These are phyloP conservation scores for Lepidochrysops patricia DNA, from an alignment of 2,888 invertebrate genomes.

Conservation along the genomic window DNA sequence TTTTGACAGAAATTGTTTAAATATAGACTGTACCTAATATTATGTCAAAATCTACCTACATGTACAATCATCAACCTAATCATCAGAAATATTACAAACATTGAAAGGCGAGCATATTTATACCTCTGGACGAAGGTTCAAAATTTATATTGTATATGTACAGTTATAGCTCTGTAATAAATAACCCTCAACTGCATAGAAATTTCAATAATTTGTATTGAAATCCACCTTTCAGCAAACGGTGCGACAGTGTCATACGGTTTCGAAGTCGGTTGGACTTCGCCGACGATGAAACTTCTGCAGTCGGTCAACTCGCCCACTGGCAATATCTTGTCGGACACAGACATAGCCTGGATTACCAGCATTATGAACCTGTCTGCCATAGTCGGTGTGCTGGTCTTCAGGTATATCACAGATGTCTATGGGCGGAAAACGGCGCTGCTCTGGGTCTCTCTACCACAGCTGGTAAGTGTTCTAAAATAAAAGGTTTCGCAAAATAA, in stretches of 20 bases:
- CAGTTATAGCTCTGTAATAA: no score
- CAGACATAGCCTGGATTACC: constrained; percentile 7
- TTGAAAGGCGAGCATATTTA: no score
- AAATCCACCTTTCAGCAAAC: neutral
- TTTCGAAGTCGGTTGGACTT: constrained; percentile 12
- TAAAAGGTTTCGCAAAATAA: neutral
- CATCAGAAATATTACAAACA: no score
- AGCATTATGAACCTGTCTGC: constrained; percentile 11
- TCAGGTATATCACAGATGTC: neutral
- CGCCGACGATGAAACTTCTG: neutral
- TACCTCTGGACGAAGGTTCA: no score
- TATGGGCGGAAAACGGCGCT: neutral
- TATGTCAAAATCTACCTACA: no score
- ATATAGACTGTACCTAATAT: no score
- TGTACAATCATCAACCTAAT: no score
- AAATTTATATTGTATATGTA: no score
- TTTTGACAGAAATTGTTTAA: no score
- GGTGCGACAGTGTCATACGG: constrained; percentile 5
- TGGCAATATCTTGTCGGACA: neutral
- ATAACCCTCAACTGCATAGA: no score
- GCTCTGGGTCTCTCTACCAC: neutral
- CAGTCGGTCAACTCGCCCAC: constrained; percentile 9
- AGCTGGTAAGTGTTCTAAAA: neutral
- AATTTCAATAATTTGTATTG: no score
- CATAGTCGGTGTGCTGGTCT: neutral